Conservation (phyloP, 2,797 vertebrate genomes). For the Chaetophractus vellerosus region DNA sequence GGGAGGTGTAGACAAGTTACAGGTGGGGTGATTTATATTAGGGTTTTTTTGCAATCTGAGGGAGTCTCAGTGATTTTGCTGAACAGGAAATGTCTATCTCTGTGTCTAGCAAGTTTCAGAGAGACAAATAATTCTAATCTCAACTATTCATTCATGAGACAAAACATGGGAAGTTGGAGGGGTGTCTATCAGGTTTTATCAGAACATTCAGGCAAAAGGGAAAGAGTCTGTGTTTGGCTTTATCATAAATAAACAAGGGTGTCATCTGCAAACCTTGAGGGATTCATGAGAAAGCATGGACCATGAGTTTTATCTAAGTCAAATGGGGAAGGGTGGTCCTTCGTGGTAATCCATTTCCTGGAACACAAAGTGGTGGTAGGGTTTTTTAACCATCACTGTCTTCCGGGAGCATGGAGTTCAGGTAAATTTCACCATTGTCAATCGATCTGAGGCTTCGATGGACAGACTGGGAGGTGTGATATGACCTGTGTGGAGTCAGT, state of each 20-base stretch:
- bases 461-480: background rate
- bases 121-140: conserved; percentile 63
- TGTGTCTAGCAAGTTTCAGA: conserved; percentile 60
- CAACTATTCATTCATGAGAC: conserved; percentile 72
- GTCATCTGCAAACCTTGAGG: background rate
- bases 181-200: conserved; percentile 48
- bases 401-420: background rate
- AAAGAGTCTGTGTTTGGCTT: conserved; percentile 28
- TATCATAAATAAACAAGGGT: conserved; percentile 54
- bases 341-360: background rate
- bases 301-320: background rate
- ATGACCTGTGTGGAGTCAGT: background rate
- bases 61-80: conserved; percentile 47
- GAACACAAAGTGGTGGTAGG: background rate
- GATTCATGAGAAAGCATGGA: background rate
- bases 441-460: background rate
- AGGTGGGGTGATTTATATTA: background rate
- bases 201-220: conserved; percentile 45
- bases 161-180: conserved; percentile 58
- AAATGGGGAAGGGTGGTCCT: background rate
- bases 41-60: background rate
- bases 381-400: background rate
- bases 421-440: background rate
- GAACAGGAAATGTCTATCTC: conserved; percentile 68
- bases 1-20: background rate